Evolutionary conservation across 2,797 vertebrate species (phyloP), one percentile per base, ranked within the genome.

Genomic region (Xyrichtys novacula): DNA sequence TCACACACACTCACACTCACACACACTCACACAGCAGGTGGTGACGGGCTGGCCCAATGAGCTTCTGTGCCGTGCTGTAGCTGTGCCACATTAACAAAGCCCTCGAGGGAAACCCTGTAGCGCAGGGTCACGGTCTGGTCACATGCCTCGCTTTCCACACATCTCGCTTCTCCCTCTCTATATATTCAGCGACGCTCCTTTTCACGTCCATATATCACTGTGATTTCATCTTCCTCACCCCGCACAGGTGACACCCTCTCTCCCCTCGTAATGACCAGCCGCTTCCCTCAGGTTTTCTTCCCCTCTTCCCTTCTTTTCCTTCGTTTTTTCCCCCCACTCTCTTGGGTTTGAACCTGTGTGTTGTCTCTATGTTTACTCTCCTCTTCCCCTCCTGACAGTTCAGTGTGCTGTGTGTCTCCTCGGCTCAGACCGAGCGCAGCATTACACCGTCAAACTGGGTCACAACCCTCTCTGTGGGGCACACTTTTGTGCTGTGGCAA

Each of bases 31-130:
- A 83, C 81, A 89, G 78, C 85, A 85, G 86, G 85, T 90, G 88
- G 79, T 83, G 57, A 84, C 61, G 78, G 74, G 77, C 78, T 78
- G 43, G 84, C 54, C 86, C 88, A 89, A 84, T 84, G 88, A 87
- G 88, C 71, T 80, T 70, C 85, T 87, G 75, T 68, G 68, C 65
- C 71, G 55, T 26, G 46, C 80, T 83, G 82, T 87, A 71, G 85
- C 84, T 81, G 87, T 84, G 84, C 78, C 87, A 90, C 81, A 90
- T 88, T 89, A 88, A 89, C 88, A 86, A 87, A 88, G 85, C 83
- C 86, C 90, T 79, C 68, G 54, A 71, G 86, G 84, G 85, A 89
- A 83, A 85, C 85, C 88, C 87, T 87, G 80, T 83, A 85, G 89
- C 42, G 56, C 58, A 67, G 86, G 90, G 84, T 89, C 84, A 88